Evolutionary conservation across 2,113 vertebrate species (phyloP).

Genomic region (Puntigrus tetrazona): DNA sequence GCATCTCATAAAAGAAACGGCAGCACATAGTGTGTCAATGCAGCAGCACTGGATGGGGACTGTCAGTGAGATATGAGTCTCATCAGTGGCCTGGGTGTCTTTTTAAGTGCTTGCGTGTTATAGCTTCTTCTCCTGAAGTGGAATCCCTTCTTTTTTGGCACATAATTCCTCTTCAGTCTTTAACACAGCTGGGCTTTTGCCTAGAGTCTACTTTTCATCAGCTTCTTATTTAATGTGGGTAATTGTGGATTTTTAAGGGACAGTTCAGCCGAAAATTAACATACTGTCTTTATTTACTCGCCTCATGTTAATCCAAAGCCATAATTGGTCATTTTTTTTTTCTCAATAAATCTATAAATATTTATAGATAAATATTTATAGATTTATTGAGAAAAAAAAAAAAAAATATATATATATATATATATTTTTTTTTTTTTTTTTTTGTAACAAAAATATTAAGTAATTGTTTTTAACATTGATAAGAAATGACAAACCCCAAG

Average conservation of each 20-base stretch:
- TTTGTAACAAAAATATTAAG: too few relatives aligned
- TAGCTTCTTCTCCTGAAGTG: constrained; percentile 18
- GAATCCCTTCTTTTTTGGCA: constrained; percentile 5
- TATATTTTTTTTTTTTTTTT: too few relatives aligned
- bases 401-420: too few relatives aligned
- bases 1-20: constrained; percentile 21
- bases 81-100: constrained; percentile 15
- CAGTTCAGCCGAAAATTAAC: background rate
- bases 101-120: constrained; percentile 18
- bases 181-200: constrained; percentile 4
- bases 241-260: background rate
- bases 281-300: background rate
- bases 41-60: constrained; percentile 19
- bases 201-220: background rate
- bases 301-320: background rate
- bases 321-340: background rate
- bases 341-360: too few relatives aligned
- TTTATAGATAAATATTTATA: too few relatives aligned
- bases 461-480: too few relatives aligned
- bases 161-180: background rate
- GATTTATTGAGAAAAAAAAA: too few relatives aligned
- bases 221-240: constrained; percentile 5
- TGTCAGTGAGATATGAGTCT: constrained; percentile 24
- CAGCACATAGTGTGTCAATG: background rate
- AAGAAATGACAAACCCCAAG: too few relatives aligned